These are phyloP conservation scores for Brachycybe producta DNA, from an alignment of 2,888 invertebrate species.

Conservation along the genomic window DNA sequence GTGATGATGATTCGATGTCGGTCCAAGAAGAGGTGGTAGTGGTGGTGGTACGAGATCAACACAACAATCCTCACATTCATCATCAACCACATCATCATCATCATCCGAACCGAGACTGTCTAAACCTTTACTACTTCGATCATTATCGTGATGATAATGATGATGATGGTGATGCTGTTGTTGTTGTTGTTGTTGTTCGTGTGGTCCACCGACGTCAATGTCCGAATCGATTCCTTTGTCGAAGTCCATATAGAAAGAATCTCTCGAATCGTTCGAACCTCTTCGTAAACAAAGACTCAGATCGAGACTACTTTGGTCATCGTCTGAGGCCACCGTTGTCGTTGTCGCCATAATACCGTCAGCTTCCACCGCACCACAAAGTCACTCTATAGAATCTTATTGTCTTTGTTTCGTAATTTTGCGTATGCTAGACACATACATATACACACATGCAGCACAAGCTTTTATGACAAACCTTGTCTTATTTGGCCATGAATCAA, in stretches of 20 bases:
- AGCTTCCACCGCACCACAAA: not conserved
- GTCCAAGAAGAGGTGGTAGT: no score
- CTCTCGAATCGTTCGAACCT: conserved; percentile 72
- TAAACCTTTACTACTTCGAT: not conserved
- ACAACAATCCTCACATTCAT: no score
- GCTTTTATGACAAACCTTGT: no score
- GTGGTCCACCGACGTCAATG: conserved; percentile 31
- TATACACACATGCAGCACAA: no score
- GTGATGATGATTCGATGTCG: no score
- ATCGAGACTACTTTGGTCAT: conserved; percentile 67
- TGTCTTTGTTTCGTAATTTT: no score
- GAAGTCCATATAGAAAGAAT: conserved; percentile 82
- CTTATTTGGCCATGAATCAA: no score
- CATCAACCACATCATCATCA: not conserved
- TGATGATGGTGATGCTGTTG: no score
- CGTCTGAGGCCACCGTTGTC: conserved; percentile 31
- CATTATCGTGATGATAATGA: not conserved
- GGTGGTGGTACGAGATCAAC: no score
- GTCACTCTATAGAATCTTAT: no score
- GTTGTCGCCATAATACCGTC: not conserved
- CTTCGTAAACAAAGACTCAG: conserved; percentile 69
- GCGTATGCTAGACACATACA: no score
- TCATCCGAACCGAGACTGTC: not conserved
- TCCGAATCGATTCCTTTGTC: conserved; percentile 78
- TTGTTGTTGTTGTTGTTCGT: no score